These are phyloP conservation scores for Tenualosa thibaudeaui DNA, from an alignment of 2,797 vertebrate species.

Conservation along the genomic window DNA sequence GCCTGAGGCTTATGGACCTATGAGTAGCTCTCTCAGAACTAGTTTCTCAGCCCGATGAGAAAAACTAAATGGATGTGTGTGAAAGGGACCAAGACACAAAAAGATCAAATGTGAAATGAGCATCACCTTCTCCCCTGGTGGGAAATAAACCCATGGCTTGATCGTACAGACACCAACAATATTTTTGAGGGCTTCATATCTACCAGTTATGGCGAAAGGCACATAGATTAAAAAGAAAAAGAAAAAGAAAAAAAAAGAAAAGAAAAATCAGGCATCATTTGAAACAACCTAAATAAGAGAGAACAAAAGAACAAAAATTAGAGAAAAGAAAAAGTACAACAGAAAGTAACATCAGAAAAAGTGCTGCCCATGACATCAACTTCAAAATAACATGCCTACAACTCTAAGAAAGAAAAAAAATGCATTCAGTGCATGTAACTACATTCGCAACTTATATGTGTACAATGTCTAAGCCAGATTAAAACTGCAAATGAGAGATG, in stretches of 20 bases:
- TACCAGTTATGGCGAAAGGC: constrained; percentile 76
- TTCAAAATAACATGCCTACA: constrained; percentile 50
- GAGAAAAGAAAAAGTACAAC: constrained; percentile 57
- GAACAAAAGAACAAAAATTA: constrained; percentile 52
- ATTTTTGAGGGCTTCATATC: constrained; percentile 61
- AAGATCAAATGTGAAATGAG: background rate
- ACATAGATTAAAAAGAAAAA: constrained; percentile 77
- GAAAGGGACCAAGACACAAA: constrained; percentile 1
- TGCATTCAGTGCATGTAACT: constrained; percentile 81
- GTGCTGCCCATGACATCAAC: constrained; percentile 53
- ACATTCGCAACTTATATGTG: constrained; percentile 79
- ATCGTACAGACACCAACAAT: background rate
- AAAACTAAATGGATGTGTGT: background rate
- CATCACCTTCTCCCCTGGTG: background rate
- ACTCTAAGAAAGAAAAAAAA: constrained; percentile 34
- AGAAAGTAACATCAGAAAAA: constrained; percentile 70
- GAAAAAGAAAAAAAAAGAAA: constrained; percentile 28
- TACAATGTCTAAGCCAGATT: constrained; percentile 60
- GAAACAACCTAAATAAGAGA: constrained; percentile 48
- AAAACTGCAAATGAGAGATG: constrained; percentile 34
- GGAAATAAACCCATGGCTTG: background rate
- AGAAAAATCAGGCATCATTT: constrained; percentile 76
- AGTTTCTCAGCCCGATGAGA: background rate
- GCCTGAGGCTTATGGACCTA: background rate
- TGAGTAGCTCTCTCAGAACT: background rate